Conservation (phyloP, 1,140 invertebrate species). For the Maniola jurtina region DNA sequence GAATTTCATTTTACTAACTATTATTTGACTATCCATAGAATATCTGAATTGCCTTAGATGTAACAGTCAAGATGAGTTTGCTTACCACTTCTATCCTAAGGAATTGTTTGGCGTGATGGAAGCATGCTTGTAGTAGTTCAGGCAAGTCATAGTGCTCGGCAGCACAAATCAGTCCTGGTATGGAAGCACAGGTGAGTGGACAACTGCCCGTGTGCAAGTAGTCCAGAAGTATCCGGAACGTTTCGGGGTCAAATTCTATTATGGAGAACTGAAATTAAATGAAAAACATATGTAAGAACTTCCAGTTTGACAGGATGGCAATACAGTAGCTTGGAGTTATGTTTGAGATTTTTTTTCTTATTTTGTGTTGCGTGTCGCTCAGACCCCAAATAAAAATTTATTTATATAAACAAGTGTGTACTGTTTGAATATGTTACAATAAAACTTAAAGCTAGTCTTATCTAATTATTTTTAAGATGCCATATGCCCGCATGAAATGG, state of each 20-base stretch:
- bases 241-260: constrained; percentile 96
- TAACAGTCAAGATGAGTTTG: background rate
- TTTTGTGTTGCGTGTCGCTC: no score
- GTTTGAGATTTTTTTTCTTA: no score
- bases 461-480: no score
- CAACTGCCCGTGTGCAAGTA: constrained; percentile 96
- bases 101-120: constrained; percentile 97
- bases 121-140: constrained; percentile 94
- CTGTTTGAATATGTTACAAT: no score
- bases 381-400: no score
- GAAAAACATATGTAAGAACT: constrained; percentile 13
- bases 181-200: constrained; percentile 93
- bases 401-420: no score
- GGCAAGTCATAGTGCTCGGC: constrained; percentile 96
- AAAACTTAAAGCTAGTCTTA: no score
- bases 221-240: constrained; percentile 93
- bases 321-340: no score
- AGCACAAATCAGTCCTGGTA: constrained; percentile 94
- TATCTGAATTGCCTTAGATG: no score
- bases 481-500: no score
- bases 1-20: no score
- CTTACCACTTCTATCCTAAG: constrained; percentile 92
- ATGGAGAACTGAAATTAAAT: constrained; percentile 88
- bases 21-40: no score
- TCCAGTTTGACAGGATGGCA: background rate